Evolutionary conservation across 1,140 invertebrate species (phyloP), one percentile per base, ranked within the genome.

Genomic region (Lerema accius): DNA sequence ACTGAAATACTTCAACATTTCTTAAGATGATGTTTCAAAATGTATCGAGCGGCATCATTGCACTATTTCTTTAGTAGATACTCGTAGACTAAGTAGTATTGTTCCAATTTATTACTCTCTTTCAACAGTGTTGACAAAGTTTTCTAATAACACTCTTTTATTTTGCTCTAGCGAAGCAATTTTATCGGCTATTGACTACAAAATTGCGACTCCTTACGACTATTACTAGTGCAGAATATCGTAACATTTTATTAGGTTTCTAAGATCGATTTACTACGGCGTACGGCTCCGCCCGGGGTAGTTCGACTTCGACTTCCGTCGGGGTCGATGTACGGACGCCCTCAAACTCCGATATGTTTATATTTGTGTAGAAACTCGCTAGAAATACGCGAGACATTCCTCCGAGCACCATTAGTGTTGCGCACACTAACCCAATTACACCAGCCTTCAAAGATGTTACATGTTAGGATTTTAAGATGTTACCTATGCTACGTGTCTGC

Each of bases 301-400:
- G 49, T 46, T 19, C 43, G 39, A 35, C 19, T 3, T 16, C 37
- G 15, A n/a, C n/a, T n/a, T n/a, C n/a, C n/a, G 37, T n/a, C 48
- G 65, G 51, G 72, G 66, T 75, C 69, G 56, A 68, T 51, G 72
- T 51, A 67, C 75, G 45, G 62, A 4, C 60, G 66, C 63, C 67
- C 63, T 70, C 65, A 68, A 67, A 68, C 61, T 28, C 26, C 50
- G 40, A 40, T 65, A 59, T 80, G 72, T 77, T 75, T 77, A 71
- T 77, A 71, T 73, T 77, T 60, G 72, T 66, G 63, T 61, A 58
- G 63, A 60, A 71, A 73, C 50, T 53, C 58, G 58, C 65, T 70
- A 65, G 64, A 65, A 71, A 71, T 71, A 69, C 43, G 37, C 56
- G 60, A 59, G 56, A 71, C 66, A 65, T 71, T 64, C 69, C 23